These are phyloP conservation scores for Sabellastarte sp. DNA, from an alignment of 2,888 invertebrate genomes.

Conservation along the genomic window DNA sequence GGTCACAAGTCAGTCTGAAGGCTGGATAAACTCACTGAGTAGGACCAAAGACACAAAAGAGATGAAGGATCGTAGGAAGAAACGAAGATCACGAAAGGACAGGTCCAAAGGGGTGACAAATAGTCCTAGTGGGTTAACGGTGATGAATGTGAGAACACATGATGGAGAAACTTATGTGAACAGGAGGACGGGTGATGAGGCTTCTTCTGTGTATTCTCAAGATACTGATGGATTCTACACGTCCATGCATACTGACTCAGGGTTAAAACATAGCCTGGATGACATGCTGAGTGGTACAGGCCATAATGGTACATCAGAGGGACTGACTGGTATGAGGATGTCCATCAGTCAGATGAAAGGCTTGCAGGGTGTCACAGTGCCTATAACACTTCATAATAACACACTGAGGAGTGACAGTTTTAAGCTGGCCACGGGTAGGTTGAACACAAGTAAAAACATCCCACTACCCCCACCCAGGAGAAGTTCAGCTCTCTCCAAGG, in stretches of 20 bases:
- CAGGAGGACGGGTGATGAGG: slow-evolving; percentile 38
- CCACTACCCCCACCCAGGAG: slow-evolving; percentile 6
- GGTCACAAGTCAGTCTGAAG: slow-evolving; percentile 39
- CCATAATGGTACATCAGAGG: slow-evolving; percentile 1
- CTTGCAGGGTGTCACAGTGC: no score
- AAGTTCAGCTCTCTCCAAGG: not conserved
- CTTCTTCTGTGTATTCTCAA: slow-evolving; percentile 84
- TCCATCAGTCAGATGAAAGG: not conserved
- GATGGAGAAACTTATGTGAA: no score
- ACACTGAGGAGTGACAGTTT: no score
- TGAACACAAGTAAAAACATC: not conserved
- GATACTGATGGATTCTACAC: slow-evolving; percentile 98
- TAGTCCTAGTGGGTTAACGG: slow-evolving; percentile 9
- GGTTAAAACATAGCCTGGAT: not conserved
- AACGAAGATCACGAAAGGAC: slow-evolving; percentile 2
- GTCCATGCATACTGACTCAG: slow-evolving; percentile 92
- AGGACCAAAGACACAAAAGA: slow-evolving; percentile 5
- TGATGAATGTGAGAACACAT: slow-evolving; percentile 15
- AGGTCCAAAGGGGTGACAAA: not conserved
- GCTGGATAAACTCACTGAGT: slow-evolving; percentile 42
- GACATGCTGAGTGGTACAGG: not conserved
- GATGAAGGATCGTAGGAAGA: not conserved
- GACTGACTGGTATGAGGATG: no score
- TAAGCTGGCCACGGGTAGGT: not conserved
- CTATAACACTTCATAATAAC: no score